Percentiles rank a stretch among this genome's conserved stretches.
Conservation (phyloP, 2,888 invertebrate genomes). For the Rapana venosa region DNA sequence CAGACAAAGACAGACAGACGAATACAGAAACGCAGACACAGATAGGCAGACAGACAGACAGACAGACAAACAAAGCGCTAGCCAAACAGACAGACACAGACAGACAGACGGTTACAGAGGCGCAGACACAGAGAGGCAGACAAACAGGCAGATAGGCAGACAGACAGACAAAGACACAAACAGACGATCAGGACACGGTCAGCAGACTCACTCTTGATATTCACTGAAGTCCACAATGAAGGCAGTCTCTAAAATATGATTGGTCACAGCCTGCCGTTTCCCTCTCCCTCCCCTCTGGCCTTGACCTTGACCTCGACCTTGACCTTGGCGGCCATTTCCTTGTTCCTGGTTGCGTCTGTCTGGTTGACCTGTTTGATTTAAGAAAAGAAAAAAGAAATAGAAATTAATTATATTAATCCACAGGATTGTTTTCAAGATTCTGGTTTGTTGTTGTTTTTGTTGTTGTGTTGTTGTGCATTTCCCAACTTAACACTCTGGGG, state of each 20-base stretch:
- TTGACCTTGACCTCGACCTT: constrained; percentile 5
- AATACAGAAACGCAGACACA: too few relatives aligned
- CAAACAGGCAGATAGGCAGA: not conserved
- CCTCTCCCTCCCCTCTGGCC: not conserved
- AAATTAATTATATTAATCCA: not conserved
- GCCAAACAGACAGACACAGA: not conserved
- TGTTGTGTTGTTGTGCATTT: too few relatives aligned
- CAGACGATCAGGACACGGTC: not conserved
- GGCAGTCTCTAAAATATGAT: constrained; percentile 1
- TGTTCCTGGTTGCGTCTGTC: not conserved
- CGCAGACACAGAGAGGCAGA: not conserved
- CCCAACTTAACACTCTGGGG: too few relatives aligned
- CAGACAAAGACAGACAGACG: too few relatives aligned
- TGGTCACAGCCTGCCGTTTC: constrained; percentile 21
- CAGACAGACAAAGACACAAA: not conserved
- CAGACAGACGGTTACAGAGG: not conserved
- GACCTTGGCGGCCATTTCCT: not conserved
- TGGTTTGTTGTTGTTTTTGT: not conserved
- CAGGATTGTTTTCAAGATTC: not conserved
- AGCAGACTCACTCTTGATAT: not conserved
- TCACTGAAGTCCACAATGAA: constrained; percentile 26
- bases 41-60: too few relatives aligned
- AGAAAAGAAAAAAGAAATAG: not conserved
- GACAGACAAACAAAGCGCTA: not conserved
- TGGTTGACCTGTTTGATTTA: not conserved